Evolutionary conservation across 2,797 vertebrate species (phyloP).

Genomic region (Triplophysa yarkandensis): DNA sequence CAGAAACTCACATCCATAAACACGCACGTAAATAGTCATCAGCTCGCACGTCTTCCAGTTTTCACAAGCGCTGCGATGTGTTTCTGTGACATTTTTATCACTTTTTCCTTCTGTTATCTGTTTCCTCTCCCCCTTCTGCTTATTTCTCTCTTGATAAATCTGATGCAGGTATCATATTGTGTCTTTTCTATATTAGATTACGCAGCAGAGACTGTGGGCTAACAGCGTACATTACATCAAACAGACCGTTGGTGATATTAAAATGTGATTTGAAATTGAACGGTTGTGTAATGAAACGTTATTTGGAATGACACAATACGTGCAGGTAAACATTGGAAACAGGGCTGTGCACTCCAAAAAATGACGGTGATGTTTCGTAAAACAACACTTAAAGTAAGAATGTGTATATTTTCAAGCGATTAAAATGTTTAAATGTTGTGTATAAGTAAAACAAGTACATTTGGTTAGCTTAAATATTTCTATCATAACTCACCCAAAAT

Average conservation of each 20-base stretch:
- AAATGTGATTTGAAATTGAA: constrained; percentile 29
- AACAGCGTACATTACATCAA: constrained; percentile 26
- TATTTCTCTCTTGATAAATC: constrained; percentile 16
- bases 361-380: no score
- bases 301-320: constrained; percentile 19
- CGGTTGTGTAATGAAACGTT: constrained; percentile 25
- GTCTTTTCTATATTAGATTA: constrained; percentile 31
- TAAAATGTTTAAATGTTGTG: no score
- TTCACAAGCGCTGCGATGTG: neutral
- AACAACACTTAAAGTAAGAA: no score
- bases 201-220: constrained; percentile 21
- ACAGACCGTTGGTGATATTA: constrained; percentile 24
- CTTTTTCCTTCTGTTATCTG: constrained; percentile 2
- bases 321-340: neutral
- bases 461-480: no score
- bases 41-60: neutral
- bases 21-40: constrained; percentile 6
- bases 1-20: constrained; percentile 20
- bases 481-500: no score
- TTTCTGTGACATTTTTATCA: constrained; percentile 9
- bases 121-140: constrained; percentile 8
- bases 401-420: no score
- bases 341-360: no score
- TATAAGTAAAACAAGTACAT: no score
- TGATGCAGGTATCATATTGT: constrained; percentile 35